These are phyloP conservation scores for Scatophagus argus DNA, from an alignment of 2,113 vertebrate genomes.

Conservation along the genomic window DNA sequence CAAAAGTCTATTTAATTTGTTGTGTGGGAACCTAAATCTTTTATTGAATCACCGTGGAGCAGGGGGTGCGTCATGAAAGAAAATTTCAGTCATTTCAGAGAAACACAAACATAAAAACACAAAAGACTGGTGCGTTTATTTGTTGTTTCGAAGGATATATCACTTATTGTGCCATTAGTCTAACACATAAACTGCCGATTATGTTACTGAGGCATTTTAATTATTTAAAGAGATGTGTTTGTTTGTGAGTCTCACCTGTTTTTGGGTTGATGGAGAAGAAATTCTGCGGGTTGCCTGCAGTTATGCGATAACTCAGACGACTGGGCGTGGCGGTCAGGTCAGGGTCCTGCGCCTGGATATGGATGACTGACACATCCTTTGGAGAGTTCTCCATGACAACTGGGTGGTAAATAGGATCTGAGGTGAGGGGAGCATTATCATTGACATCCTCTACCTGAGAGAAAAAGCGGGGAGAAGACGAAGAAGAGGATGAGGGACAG, in stretches of 20 bases:
- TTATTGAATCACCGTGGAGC: slow-evolving; percentile 29
- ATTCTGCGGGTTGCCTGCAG: slow-evolving; percentile 97
- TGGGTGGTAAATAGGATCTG: slow-evolving; percentile 96
- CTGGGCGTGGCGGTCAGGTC: slow-evolving; percentile 87
- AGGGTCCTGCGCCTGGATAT: slow-evolving; percentile 94
- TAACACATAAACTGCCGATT: not conserved
- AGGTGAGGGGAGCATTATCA: slow-evolving; percentile 95
- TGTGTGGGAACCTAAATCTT: slow-evolving; percentile 37
- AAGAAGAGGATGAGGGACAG: not conserved
- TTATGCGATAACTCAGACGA: slow-evolving; percentile 93
- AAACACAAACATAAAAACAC: not conserved
- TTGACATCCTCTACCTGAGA: slow-evolving; percentile 92
- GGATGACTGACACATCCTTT: slow-evolving; percentile 94
- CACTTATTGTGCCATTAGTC: not conserved
- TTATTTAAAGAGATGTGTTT: not conserved
- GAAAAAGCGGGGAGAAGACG: not conserved
- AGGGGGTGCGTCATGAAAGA: slow-evolving; percentile 25
- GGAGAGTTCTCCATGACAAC: slow-evolving; percentile 94
- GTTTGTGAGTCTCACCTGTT: slow-evolving; percentile 87
- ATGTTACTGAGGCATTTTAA: no score
- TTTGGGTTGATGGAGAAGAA: slow-evolving; percentile 95
- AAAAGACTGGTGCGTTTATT: not conserved
- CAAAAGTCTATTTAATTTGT: slow-evolving; percentile 37
- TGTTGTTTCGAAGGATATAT: not conserved
- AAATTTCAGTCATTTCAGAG: not conserved